Evolutionary conservation across 2,888 invertebrate genomes (phyloP).

Genomic region (Patella ulyssiponensis): DNA sequence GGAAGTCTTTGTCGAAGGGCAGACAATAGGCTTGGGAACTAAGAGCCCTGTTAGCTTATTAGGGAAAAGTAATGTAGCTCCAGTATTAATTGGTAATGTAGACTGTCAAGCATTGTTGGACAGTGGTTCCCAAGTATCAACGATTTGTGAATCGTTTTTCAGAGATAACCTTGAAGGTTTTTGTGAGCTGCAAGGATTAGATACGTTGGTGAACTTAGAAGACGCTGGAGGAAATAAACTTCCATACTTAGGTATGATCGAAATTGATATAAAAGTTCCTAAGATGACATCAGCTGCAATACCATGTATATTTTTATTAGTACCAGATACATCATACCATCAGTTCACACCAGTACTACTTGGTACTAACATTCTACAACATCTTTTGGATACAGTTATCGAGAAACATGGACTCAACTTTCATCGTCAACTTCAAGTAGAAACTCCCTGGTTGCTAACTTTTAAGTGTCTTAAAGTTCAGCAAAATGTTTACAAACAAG

Average conservation of each 20-base stretch:
- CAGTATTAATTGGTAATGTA: not conserved
- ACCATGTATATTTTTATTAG: not conserved
- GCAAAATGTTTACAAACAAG: too few species aligned
- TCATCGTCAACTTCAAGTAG: too few species aligned
- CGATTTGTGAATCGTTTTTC: not conserved
- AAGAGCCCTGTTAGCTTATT: not conserved
- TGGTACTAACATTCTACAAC: not conserved
- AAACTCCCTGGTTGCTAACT: too few species aligned
- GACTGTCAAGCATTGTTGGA: constrained; percentile 3
- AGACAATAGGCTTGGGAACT: not conserved
- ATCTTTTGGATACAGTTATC: not conserved
- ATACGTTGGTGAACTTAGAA: too few species aligned
- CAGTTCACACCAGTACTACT: not conserved
- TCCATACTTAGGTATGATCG: too few species aligned
- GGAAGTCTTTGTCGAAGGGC: not conserved
- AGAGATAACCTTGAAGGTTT: not conserved
- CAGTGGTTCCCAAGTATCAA: not conserved
- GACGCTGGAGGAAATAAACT: too few species aligned
- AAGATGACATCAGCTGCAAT: not conserved
- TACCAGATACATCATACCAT: constrained; percentile 1
- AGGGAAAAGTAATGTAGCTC: not conserved
- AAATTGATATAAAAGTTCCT: not conserved
- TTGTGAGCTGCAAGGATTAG: too few species aligned
- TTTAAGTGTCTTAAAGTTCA: too few species aligned
- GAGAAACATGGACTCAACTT: too few species aligned